Base-by-base conservation (phyloP, 2,888 invertebrate species). In the Agrenia bidenticulata region DNA sequence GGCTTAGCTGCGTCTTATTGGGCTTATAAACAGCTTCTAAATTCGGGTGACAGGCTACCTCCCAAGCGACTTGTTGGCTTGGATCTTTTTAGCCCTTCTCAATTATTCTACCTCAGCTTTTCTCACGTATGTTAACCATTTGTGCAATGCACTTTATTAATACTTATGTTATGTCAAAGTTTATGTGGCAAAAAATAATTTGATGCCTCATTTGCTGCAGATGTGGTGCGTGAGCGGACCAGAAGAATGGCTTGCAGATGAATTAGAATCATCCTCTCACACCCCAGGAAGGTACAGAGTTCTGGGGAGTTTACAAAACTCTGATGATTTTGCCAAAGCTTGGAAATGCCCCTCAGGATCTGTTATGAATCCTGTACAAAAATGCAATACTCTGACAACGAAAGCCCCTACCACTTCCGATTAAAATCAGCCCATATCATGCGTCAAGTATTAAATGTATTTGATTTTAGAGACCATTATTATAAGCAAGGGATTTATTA, bases 71-170 rank as follows among this genome's bases (percentile, higher is more conserved):
- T 72, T 13, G 69, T 63, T 17, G 67, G 69, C 1, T 50, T 72
- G 1, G 65, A 69, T 41, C 27, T 61, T 2, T 72, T 72, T 45
- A 63, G 67, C 15, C 67, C 64, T 19, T 42, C 50, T 1, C 72
- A 72, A 66, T 62, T 72, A 54, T 72, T 72, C 56, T 72, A 67
- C 49, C 63, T 72, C 41, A 67, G 69, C 45, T 72, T 72, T 61
- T 62, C 72, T 13, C 69, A 69, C 42, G 72, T 72, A 64, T 65
- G 50, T 54, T 17, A 27, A 19, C 26, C 7, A 45, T 19, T 19
- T 19, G 11, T n/a, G n/a, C n/a, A n/a, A n/a, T n/a, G n/a, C n/a
- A n/a, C n/a, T n/a, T n/a, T n/a, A n/a, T n/a, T n/a, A n/a, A n/a
- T n/a, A n/a, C n/a, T n/a, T n/a, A n/a, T n/a, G n/a, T n/a, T n/a